Base-by-base conservation (phyloP, 2,797 vertebrate genomes). In the Phataginus tetradactyla region DNA sequence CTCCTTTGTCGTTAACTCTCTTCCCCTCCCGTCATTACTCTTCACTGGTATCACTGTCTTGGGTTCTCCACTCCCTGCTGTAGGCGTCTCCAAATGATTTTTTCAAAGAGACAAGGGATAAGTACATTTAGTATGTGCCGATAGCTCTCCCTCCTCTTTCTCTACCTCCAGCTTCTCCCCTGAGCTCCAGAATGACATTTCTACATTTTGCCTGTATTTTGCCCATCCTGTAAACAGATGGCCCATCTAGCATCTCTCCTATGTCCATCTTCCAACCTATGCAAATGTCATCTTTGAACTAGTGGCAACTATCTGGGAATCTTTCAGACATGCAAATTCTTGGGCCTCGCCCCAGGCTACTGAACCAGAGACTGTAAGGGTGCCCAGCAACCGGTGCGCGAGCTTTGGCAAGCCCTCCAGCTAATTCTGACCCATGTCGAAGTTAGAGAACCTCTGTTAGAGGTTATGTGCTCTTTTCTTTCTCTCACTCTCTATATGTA, bases 241-340 rank as follows among this genome's bases (percentile, higher is more conserved):
- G 29, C 27, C 29, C 57, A 83, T 25, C 53, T 57, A 72, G 51
- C 39, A 55, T 59, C 39, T 75, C 63, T 85, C 45, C 93, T 66
- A 20, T 3, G 27, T 72, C 17, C n/a, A 75, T 14, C 14, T 18
- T 75, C 39, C 51, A 90, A 18, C 20, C 12, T 80, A 77, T 39
- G 90, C 53, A 85, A 32, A 79, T 17, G 20, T 75, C 34, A 42
- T 71, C 49, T 80, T 91, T 71, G 71, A 86, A 57, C 29, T 37
- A 74, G 61, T 1, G 66, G 53, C 61, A 57, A 25, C 29, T 34
- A 66, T 34, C 13, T 51, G 23, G 45, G 23, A 77, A 94, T 18
- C 75, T 59, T 84, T n/a, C n/a, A 87, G 66, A 96, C 93, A 90
- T 74, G 64, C 80, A 74, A 32, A 92, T 77, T 75, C 55, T 87